These are phyloP conservation scores for Trissonchulus latispiculum DNA, from an alignment of 2,888 invertebrate genomes.

Conservation along the genomic window DNA sequence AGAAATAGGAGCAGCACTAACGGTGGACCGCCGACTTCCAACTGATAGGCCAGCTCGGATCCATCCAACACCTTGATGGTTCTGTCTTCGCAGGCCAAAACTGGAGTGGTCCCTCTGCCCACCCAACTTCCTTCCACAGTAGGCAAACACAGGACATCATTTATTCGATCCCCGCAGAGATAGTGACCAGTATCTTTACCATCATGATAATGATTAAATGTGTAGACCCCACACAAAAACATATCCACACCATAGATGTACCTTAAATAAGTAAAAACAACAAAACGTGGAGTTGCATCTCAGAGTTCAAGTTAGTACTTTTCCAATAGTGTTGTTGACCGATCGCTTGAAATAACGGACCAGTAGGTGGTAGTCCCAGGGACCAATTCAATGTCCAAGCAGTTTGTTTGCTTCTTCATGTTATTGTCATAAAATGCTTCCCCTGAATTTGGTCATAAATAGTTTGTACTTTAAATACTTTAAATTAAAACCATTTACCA, in stretches of 20 bases:
- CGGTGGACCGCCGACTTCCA: constrained; percentile 52
- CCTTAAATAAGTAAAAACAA: constrained; percentile 30
- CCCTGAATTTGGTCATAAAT: too few species aligned
- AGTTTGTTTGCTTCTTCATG: too few species aligned
- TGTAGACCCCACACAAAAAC: constrained; percentile 64
- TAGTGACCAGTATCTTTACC: constrained; percentile 78
- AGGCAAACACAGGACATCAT: constrained; percentile 65
- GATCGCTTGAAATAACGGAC: too few species aligned
- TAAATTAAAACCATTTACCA: too few species aligned
- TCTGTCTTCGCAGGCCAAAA: constrained; percentile 71
- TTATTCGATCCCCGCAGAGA: constrained; percentile 73
- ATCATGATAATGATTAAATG: constrained; percentile 70
- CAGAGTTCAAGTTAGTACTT: too few species aligned
- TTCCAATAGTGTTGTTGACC: too few species aligned
- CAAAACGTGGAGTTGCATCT: too few species aligned
- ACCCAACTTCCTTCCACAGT: constrained; percentile 28
- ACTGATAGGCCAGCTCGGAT: constrained; percentile 57
- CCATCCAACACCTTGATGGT: constrained; percentile 60
- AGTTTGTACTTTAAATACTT: too few species aligned
- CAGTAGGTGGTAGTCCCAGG: too few species aligned
- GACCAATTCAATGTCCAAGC: too few species aligned
- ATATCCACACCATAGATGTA: constrained; percentile 61
- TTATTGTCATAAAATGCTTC: too few species aligned
- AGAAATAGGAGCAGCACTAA: constrained; percentile 50
- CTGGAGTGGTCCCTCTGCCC: constrained; percentile 50